Evolutionary conservation across 92 coral and sea anemone genomes (phyloP).

Genomic region (Heteractis magnifica): DNA sequence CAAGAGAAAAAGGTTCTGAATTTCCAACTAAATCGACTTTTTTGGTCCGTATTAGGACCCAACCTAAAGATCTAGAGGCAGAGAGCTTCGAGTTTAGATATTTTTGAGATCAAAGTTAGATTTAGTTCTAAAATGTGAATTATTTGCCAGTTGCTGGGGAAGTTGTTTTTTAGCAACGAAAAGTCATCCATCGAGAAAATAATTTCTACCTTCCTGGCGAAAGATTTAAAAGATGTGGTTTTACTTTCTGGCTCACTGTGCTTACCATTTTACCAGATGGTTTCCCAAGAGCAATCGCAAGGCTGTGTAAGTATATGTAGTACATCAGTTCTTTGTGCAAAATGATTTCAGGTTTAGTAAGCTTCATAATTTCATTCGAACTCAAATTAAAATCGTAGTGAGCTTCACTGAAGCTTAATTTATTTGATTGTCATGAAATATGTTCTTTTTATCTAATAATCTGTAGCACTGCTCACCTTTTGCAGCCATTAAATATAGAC

Average conservation of each 20-base stretch:
- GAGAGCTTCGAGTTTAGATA: not conserved
- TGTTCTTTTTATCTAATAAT: too few species aligned
- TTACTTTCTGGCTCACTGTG: constrained; percentile 90
- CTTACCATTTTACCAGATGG: constrained; percentile 97
- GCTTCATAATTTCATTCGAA: not conserved
- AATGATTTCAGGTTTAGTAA: too few species aligned
- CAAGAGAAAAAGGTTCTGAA: not conserved
- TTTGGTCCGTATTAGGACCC: not conserved
- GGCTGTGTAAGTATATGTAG: constrained; percentile 75
- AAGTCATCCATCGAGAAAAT: not conserved
- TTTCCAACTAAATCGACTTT: not conserved
- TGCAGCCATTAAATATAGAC: too few species aligned
- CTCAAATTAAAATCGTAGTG: not conserved
- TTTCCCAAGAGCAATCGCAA: constrained; percentile 88
- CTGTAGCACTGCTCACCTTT: too few species aligned
- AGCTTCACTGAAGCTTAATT: too few species aligned
- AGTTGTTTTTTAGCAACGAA: constrained; percentile 15
- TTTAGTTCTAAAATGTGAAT: not conserved
- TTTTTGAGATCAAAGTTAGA: not conserved
- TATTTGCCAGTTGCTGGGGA: constrained; percentile 11
- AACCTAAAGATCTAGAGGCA: not conserved
- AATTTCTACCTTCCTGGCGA: not conserved
- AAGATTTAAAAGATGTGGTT: constrained; percentile 76
- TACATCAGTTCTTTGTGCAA: not conserved
- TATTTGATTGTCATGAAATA: not conserved